These are phyloP conservation scores for Tachysurus fulvidraco DNA, from an alignment of 2,113 vertebrate species.

Conservation along the genomic window DNA sequence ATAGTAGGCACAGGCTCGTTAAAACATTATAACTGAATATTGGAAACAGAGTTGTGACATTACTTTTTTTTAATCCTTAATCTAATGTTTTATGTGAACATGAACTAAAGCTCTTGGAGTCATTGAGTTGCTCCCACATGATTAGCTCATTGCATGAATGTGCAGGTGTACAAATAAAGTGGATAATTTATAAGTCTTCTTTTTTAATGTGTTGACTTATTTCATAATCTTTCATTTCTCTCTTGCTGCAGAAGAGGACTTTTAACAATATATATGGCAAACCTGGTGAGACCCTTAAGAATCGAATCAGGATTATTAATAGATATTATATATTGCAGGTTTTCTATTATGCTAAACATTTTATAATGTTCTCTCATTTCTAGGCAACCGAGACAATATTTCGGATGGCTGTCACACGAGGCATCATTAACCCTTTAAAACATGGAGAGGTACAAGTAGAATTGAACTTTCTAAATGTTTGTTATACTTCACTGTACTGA, in stretches of 20 bases:
- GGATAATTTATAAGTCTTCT: neutral
- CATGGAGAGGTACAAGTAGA: constrained; percentile 72
- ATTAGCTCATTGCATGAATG: neutral
- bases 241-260: constrained; percentile 87
- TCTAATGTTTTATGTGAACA: neutral
- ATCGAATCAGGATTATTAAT: neutral
- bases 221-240: neutral
- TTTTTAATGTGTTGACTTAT: neutral
- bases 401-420: constrained; percentile 76
- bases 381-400: constrained; percentile 78
- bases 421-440: constrained; percentile 70
- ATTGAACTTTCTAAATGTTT: neutral
- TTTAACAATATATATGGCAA: constrained; percentile 98
- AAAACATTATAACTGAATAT: too few relatives aligned
- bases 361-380: constrained; percentile 28
- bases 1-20: too few relatives aligned
- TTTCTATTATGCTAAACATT: neutral
- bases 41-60: too few relatives aligned
- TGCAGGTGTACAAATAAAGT: neutral
- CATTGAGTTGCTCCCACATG: neutral
- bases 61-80: too few relatives aligned
- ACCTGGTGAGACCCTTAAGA: constrained; percentile 82
- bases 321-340: neutral
- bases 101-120: neutral
- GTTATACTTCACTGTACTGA: neutral